Evolutionary conservation across 2,797 vertebrate genomes (phyloP).

Genomic region (Labeo calbasu): DNA sequence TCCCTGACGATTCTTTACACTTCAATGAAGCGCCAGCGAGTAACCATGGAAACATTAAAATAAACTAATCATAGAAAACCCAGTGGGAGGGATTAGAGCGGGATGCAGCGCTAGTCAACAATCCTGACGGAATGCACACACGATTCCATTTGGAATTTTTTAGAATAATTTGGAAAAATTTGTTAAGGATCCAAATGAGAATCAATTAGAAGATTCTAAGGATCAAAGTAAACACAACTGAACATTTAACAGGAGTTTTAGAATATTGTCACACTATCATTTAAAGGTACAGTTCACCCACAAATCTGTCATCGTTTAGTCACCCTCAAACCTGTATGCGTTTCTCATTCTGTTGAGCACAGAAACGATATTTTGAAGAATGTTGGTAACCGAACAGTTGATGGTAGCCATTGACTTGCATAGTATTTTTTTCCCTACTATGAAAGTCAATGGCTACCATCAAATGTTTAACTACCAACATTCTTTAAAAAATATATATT

Average conservation of each 20-base stretch:
- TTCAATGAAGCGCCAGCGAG: slow-evolving; percentile 32
- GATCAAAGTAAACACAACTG: neutral
- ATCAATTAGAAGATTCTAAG: neutral
- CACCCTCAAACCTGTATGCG: neutral
- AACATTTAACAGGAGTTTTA: neutral
- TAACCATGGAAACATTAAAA: slow-evolving; percentile 58
- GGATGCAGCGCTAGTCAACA: slow-evolving; percentile 23
- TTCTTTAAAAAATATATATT: neutral
- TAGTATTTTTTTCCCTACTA: no score
- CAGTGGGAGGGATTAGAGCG: slow-evolving; percentile 56
- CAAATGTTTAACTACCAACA: neutral
- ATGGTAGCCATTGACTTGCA: no score
- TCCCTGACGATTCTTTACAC: slow-evolving; percentile 36
- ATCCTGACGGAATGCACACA: slow-evolving; percentile 9
- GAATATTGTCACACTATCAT: neutral
- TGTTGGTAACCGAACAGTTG: no score
- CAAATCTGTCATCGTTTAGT: no score
- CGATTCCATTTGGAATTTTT: slow-evolving; percentile 9
- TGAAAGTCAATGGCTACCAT: neutral
- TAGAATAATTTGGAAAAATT: neutral
- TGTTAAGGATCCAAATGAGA: neutral
- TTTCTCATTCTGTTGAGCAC: neutral
- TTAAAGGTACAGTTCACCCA: neutral
- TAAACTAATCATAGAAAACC: slow-evolving; percentile 54
- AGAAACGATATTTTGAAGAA: no score